A percentile compares a stretch with the other conserved stretches of the same genome.
phyloP scores from a whole-genome alignment of 2,797 vertebrate species.

The Cyprinodon diabolis region DNA sequence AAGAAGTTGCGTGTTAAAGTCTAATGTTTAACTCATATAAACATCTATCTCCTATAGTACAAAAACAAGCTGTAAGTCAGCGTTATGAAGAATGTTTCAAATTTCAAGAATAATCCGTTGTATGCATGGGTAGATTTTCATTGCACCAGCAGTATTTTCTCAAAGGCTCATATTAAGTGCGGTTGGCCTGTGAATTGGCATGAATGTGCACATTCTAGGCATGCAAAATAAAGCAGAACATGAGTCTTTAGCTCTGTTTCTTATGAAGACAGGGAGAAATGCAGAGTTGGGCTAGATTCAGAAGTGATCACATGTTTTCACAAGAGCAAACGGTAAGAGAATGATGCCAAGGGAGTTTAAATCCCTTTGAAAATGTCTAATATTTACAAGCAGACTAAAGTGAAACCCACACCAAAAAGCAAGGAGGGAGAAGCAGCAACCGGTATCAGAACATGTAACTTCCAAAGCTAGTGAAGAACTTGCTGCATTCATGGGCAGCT shows the following conservation, averaged over 20 bases:
- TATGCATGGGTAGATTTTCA: not conserved
- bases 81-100: too few species aligned
- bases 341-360: too few species aligned
- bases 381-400: not conserved
- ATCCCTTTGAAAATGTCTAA: too few species aligned
- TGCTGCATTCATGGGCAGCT: not conserved
- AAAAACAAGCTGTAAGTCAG: too few species aligned
- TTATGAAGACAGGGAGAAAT: not conserved
- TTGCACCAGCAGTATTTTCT: not conserved
- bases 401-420: not conserved
- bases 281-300: not conserved
- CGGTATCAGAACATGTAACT: not conserved
- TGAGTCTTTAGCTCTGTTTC: not conserved
- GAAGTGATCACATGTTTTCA: not conserved
- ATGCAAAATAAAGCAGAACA: slow-evolving; percentile 7
- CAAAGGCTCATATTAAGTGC: not conserved
- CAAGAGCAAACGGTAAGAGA: not conserved
- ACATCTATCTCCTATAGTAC: too few species aligned
- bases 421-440: not conserved
- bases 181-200: slow-evolving; percentile 6
- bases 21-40: too few species aligned
- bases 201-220: slow-evolving; percentile 30
- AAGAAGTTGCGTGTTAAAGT: too few species aligned
- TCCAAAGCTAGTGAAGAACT: not conserved
- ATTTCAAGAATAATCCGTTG: not conserved